Evolutionary conservation across 2,888 invertebrate species (phyloP).

Genomic region (Amiota minor): DNA sequence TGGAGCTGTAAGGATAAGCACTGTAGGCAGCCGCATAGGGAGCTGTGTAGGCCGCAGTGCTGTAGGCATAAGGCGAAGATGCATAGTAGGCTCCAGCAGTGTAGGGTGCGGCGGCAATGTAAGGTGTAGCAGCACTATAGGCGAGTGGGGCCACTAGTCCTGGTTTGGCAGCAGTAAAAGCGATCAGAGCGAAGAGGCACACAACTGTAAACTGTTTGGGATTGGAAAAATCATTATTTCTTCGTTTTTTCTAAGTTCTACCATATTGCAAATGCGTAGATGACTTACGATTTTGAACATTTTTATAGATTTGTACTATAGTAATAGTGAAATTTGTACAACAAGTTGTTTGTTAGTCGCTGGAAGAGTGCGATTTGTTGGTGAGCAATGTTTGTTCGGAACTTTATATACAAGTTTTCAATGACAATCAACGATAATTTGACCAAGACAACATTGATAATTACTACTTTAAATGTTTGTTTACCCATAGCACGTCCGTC

Average conservation of each 20-base stretch:
- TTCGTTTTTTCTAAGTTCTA: background rate
- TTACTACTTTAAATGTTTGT: background rate
- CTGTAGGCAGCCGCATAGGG: conserved; percentile 63
- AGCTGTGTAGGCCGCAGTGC: conserved; percentile 60
- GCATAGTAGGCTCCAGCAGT: conserved; percentile 43
- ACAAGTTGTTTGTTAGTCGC: conserved; percentile 32
- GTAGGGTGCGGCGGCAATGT: conserved; percentile 43
- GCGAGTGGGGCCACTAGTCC: conserved; percentile 52
- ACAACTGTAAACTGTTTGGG: conserved; percentile 56
- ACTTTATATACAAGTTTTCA: conserved; percentile 41
- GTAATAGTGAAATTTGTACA: conserved; percentile 29
- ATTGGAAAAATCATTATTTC: background rate
- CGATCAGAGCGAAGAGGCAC: conserved; percentile 62
- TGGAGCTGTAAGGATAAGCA: conserved; percentile 56
- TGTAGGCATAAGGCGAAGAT: conserved; percentile 47
- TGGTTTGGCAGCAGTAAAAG: conserved; percentile 61
- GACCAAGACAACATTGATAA: background rate
- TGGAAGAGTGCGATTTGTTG: conserved; percentile 50
- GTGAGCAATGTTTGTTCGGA: background rate
- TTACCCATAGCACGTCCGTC: conserved; percentile 53
- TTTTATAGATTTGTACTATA: conserved; percentile 49
- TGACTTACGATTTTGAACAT: conserved; percentile 71
- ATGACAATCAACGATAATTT: conserved; percentile 36
- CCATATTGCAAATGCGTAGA: background rate
- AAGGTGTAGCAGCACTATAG: conserved; percentile 61